Base-by-base conservation (phyloP, 2,797 vertebrate genomes). In the Coluber constrictor region DNA sequence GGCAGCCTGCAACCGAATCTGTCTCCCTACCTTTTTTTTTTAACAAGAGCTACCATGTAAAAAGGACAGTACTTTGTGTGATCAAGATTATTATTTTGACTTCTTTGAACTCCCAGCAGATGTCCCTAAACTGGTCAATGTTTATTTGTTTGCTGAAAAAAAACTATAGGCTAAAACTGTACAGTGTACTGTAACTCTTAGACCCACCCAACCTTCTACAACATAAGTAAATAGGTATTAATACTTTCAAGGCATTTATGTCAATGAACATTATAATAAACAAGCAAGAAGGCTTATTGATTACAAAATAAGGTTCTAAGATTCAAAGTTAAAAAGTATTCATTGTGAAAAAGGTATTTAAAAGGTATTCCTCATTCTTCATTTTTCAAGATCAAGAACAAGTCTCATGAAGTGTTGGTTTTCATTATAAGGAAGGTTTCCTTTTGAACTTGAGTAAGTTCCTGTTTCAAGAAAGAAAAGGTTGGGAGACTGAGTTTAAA, bases 21-120 rank as follows among this genome's bases (percentile, higher is more conserved):
- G 1, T 2, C 2, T 10, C 32, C 18, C 32, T 10, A 1, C 2
- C 0, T 13, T 5, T 37, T 74, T 37, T 37, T 74, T 70, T 3
- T 10, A 5, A 43, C 37, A 43, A 43, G 32, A 10, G 8, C 1
- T 43, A 43, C 16, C 18, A 43, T 43, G 70, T 43, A 37, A 74
- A 37, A 74, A 74, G 16, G 32, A 74, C 70, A 37, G 7, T 16
- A 32, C 7, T 74, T 74, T 20, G 32, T 20, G 7, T 74, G 32
- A 79, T 43, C 18, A 79, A 79, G 32, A 1, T 79, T 79, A 20
- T 32, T 16, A 37, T 43, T 43, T 18, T 55, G 43, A 74, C 3
- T 57, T 54, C 16, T 59, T 7, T 25, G 54, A 88, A 5, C 27
- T 27, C 25, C 70, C 7, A 20, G 16, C 16, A 20, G 32, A n/a